Percentiles rank a stretch among this genome's conserved stretches.
Conservation (phyloP, 2,888 invertebrate species). For the Diaperis boleti region DNA sequence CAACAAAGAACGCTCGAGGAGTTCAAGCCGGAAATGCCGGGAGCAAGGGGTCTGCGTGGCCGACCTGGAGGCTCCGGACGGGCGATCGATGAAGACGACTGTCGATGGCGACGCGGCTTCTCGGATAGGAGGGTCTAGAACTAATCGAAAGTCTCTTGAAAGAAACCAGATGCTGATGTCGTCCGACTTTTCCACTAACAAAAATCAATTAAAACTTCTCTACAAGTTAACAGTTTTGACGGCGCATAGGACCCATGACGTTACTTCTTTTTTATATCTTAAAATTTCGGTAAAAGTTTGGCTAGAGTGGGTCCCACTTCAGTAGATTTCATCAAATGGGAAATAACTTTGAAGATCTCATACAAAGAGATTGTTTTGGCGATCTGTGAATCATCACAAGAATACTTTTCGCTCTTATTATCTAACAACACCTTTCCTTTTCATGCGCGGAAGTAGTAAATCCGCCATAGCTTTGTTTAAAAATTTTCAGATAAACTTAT, state of each 20-base stretch:
- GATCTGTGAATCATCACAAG: background rate
- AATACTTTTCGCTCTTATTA: background rate
- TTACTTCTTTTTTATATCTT: constrained; percentile 6
- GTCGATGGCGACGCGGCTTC: constrained; percentile 15
- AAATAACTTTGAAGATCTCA: too few relatives aligned
- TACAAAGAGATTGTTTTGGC: background rate
- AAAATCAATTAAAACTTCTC: constrained; percentile 14
- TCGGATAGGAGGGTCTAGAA: constrained; percentile 10
- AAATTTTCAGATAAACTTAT: constrained; percentile 4
- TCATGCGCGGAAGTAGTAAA: constrained; percentile 2
- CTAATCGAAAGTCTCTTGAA: constrained; percentile 25
- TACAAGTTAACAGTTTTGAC: constrained; percentile 11
- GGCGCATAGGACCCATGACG: background rate
- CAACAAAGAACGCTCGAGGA: constrained; percentile 45
- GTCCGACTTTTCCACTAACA: constrained; percentile 11
- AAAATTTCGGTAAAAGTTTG: constrained; percentile 6
- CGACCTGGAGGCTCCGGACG: constrained; percentile 37
- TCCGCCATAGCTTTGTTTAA: constrained; percentile 5
- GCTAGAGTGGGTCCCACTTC: too few relatives aligned
- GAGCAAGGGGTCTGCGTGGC: constrained; percentile 17
- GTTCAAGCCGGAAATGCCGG: constrained; percentile 38
- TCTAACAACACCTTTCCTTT: background rate
- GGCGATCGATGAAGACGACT: constrained; percentile 32
- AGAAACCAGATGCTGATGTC: constrained; percentile 17
- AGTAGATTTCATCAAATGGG: too few relatives aligned